Percentiles rank a stretch among this genome's conserved stretches.
Evolutionary conservation across 2,888 invertebrate genomes (phyloP).

Genomic region (Microplitis manilae): DNA sequence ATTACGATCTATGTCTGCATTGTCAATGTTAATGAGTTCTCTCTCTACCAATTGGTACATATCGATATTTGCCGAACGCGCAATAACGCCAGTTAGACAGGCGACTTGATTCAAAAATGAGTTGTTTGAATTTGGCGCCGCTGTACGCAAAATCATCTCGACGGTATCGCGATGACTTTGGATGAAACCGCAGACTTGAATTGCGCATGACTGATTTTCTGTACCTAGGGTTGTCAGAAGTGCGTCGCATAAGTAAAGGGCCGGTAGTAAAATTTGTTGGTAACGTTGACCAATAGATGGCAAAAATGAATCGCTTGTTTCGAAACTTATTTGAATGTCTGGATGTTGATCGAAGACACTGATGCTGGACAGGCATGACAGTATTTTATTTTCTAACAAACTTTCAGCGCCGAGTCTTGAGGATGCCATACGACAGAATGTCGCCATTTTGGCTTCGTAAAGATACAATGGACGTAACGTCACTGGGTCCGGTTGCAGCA

Average conservation of each 20-base stretch:
- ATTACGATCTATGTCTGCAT: conserved; percentile 47
- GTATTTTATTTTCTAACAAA: conserved; percentile 76
- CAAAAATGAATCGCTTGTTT: conserved; percentile 72
- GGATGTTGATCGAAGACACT: conserved; percentile 82
- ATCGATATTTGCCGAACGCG: conserved; percentile 77
- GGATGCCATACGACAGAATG: conserved; percentile 81
- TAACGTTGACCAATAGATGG: conserved; percentile 81
- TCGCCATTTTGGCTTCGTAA: conserved; percentile 90
- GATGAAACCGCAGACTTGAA: conserved; percentile 86
- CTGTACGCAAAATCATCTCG: conserved; percentile 83
- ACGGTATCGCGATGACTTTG: conserved; percentile 87
- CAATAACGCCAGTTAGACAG: conserved; percentile 82
- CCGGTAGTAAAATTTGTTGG: conserved; percentile 87
- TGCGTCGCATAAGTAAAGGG: conserved; percentile 85
- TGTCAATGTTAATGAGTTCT: conserved; percentile 57
- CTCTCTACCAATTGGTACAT: conserved; percentile 69
- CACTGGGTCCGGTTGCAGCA: conserved; percentile 79
- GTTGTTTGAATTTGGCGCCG: conserved; percentile 78
- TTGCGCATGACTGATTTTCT: conserved; percentile 86
- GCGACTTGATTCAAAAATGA: conserved; percentile 83
- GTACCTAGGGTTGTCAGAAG: conserved; percentile 87
- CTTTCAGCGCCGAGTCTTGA: conserved; percentile 79
- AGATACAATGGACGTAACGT: conserved; percentile 85
- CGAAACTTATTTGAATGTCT: conserved; percentile 73
- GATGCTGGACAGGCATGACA: conserved; percentile 80